These are phyloP conservation scores for Vollenhovia emeryi DNA, from an alignment of 1,140 invertebrate species.

Conservation along the genomic window DNA sequence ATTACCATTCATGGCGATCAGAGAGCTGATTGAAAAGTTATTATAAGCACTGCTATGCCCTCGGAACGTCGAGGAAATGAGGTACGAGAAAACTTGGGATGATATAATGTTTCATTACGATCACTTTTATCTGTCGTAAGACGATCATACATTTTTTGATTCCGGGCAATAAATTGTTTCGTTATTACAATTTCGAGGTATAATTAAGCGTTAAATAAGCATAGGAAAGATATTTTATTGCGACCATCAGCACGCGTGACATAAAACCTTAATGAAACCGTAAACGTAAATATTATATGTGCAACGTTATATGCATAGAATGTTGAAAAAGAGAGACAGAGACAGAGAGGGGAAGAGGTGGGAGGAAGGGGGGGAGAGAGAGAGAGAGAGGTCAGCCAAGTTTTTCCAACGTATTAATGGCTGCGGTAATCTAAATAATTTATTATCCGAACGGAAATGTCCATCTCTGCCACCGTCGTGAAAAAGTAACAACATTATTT, in stretches of 20 bases:
- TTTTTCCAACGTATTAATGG: conserved; percentile 6
- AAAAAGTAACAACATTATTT: conserved; percentile 41
- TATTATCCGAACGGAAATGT: conserved; percentile 13
- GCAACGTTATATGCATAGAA: not conserved
- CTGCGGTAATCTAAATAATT: conserved; percentile 40
- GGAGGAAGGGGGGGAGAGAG: not conserved
- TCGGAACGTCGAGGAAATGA: conserved; percentile 55
- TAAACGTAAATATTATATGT: conserved; percentile 4
- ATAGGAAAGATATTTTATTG: not conserved
- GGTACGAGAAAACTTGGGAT: conserved; percentile 28
- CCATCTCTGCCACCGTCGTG: not conserved
- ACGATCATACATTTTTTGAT: not conserved
- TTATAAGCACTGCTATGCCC: conserved; percentile 18
- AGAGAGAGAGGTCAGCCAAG: not conserved
- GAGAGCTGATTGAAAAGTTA: conserved; percentile 65
- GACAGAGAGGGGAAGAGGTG: not conserved
- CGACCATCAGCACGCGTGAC: not conserved
- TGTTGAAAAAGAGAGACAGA: not conserved
- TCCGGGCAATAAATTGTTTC: not conserved
- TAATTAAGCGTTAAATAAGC: conserved; percentile 18
- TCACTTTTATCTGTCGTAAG: conserved; percentile 32
- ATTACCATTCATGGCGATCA: conserved; percentile 68
- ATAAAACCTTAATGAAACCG: conserved; percentile 17
- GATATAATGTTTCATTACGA: conserved; percentile 15
- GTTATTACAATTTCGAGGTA: not conserved